phyloP scores from a whole-genome alignment of 2,113 vertebrate species.

The Echinops telfairi region DNA sequence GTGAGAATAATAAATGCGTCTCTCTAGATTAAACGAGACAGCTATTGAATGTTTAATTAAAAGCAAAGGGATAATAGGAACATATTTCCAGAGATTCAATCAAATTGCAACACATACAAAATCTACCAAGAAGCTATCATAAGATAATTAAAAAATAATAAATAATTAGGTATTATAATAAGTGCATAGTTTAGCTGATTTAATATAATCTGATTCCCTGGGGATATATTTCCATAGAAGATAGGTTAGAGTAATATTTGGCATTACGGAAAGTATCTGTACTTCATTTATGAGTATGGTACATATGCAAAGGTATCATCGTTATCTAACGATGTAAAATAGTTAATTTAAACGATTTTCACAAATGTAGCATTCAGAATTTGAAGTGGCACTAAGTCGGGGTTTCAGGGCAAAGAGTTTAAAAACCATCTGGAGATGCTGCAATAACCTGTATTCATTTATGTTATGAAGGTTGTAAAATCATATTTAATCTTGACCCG shows the following conservation, averaged over 20 bases:
- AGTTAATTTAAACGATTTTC: constrained; percentile 76
- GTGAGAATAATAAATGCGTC: constrained; percentile 37
- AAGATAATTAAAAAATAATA: constrained; percentile 63
- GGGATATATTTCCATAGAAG: constrained; percentile 53
- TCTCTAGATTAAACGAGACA: constrained; percentile 66
- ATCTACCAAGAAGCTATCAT: constrained; percentile 68
- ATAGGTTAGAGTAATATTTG: constrained; percentile 22
- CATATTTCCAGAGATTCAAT: constrained; percentile 64
- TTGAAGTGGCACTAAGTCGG: constrained; percentile 86
- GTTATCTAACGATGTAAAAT: constrained; percentile 68
- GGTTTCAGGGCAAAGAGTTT: constrained; percentile 86
- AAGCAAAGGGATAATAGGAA: constrained; percentile 61
- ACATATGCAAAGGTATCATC: constrained; percentile 49
- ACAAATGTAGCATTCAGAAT: constrained; percentile 83
- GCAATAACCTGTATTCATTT: constrained; percentile 92
- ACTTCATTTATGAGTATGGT: constrained; percentile 6
- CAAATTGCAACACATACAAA: constrained; percentile 57
- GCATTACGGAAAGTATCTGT: background rate
- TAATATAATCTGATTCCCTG: constrained; percentile 29
- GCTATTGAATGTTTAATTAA: constrained; percentile 68
- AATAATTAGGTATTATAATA: constrained; percentile 77
- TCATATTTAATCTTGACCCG: constrained; percentile 93
- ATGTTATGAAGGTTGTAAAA: constrained; percentile 92
- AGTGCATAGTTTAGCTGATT: constrained; percentile 62
- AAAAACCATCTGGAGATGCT: constrained; percentile 91